Percentiles rank a stretch among this genome's conserved stretches.
These are phyloP conservation scores for Eupithecia pulchellata DNA, from an alignment of 2,888 invertebrate species.

Conservation along the genomic window DNA sequence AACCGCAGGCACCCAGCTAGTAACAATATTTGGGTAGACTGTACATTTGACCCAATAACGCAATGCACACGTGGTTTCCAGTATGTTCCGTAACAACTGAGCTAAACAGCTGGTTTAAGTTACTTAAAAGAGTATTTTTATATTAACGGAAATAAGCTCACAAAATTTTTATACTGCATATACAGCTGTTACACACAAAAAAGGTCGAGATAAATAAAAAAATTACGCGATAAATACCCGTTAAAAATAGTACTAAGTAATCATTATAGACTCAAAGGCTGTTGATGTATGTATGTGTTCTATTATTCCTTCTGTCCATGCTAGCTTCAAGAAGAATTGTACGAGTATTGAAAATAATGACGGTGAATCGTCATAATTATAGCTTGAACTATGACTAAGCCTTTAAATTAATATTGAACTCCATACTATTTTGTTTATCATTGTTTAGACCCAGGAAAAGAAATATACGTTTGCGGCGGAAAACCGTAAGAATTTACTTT, in stretches of 20 bases:
- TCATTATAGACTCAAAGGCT: too few species aligned
- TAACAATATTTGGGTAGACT: neutral
- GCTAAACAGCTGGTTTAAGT: conserved; percentile 19
- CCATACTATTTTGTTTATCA: neutral
- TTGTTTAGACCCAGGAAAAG: neutral
- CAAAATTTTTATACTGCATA: too few species aligned
- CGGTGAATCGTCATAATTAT: neutral
- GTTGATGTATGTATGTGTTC: too few species aligned
- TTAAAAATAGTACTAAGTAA: too few species aligned
- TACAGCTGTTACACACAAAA: too few species aligned
- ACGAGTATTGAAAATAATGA: neutral
- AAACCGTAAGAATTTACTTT: neutral
- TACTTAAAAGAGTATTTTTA: too few species aligned
- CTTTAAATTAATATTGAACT: neutral
- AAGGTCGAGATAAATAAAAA: too few species aligned
- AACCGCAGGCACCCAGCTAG: too few species aligned
- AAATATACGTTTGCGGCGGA: neutral
- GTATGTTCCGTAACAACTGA: neutral
- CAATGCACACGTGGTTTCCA: conserved; percentile 11
- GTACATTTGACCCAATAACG: conserved; percentile 19
- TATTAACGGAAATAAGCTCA: too few species aligned
- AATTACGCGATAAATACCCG: too few species aligned
- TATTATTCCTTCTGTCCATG: neutral
- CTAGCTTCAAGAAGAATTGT: neutral
- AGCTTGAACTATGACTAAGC: neutral